A percentile compares a stretch with the other conserved stretches of the same genome.
Conservation (phyloP, 2,113 vertebrate species). For the Arothron firmamentum region DNA sequence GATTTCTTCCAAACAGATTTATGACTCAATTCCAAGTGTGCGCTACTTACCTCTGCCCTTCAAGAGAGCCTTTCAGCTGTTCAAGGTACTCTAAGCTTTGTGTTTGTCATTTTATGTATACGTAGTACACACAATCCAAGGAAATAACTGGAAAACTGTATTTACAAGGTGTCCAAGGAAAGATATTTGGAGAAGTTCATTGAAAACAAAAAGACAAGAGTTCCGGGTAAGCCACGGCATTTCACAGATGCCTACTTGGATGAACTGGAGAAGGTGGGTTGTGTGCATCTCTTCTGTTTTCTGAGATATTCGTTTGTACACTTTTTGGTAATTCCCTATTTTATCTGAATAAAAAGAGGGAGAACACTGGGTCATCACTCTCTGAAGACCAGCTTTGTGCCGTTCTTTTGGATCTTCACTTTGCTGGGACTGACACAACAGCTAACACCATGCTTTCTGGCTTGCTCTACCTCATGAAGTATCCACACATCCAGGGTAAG, state of each 20-base stretch:
- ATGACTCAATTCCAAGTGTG: neutral
- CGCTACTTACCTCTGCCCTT: neutral
- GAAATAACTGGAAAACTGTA: neutral
- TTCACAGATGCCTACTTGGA: neutral
- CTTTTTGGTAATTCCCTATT: neutral
- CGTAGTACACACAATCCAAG: neutral
- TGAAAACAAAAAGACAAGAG: neutral
- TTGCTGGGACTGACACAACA: no score
- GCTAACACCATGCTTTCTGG: no score
- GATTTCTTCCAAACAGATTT: neutral
- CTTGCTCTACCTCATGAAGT: neutral
- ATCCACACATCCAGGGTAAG: neutral
- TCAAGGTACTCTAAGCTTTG: neutral
- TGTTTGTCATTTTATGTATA: neutral
- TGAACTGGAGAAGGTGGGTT: neutral
- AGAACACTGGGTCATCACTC: neutral
- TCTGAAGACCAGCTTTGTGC: neutral
- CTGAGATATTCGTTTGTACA: no score
- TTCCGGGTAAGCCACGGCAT: neutral
- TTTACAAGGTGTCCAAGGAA: neutral
- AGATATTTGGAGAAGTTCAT: neutral
- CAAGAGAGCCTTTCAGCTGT: neutral
- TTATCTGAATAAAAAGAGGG: neutral
- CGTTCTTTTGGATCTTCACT: no score
- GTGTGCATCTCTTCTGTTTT: neutral